Conservation (phyloP, 2,797 vertebrate species). For the Poeciliopsis infans region DNA sequence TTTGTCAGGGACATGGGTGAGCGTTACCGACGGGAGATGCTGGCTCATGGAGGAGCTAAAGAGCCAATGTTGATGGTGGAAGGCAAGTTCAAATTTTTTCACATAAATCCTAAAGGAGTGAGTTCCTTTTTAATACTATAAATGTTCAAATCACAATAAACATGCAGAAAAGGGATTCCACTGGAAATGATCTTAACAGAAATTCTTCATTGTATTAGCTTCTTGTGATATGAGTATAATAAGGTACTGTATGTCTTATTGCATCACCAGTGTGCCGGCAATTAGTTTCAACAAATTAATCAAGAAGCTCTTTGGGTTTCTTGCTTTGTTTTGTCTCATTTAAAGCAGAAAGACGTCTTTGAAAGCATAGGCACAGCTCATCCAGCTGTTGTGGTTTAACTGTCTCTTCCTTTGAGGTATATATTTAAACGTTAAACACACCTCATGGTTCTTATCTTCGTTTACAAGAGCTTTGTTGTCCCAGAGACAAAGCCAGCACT, state of each 20-base stretch:
- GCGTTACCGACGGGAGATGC: constrained; percentile 94
- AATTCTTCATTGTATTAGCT: constrained; percentile 11
- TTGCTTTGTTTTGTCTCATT: constrained; percentile 14
- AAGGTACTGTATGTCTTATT: constrained; percentile 8
- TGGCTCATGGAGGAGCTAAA: constrained; percentile 93
- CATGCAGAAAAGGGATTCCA: not conserved
- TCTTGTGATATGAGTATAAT: constrained; percentile 6
- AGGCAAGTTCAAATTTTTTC: constrained; percentile 79
- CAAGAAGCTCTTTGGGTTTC: not conserved
- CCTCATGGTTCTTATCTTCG: constrained; percentile 47
- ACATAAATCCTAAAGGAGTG: not conserved
- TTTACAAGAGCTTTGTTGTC: constrained; percentile 50
- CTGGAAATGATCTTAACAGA: not conserved
- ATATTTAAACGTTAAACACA: constrained; percentile 41
- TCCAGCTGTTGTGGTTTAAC: constrained; percentile 46
- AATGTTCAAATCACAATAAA: not conserved
- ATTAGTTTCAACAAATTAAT: constrained; percentile 9
- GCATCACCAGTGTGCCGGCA: not conserved
- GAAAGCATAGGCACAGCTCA: constrained; percentile 23
- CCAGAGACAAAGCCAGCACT: constrained; percentile 20
- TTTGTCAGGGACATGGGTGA: constrained; percentile 91
- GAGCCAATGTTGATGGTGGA: constrained; percentile 95
- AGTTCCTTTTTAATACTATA: not conserved
- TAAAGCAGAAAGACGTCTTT: constrained; percentile 1
- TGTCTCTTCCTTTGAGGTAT: constrained; percentile 22